phyloP scores from a whole-genome alignment of 2,888 invertebrate species.

The Eurytoma californica region DNA sequence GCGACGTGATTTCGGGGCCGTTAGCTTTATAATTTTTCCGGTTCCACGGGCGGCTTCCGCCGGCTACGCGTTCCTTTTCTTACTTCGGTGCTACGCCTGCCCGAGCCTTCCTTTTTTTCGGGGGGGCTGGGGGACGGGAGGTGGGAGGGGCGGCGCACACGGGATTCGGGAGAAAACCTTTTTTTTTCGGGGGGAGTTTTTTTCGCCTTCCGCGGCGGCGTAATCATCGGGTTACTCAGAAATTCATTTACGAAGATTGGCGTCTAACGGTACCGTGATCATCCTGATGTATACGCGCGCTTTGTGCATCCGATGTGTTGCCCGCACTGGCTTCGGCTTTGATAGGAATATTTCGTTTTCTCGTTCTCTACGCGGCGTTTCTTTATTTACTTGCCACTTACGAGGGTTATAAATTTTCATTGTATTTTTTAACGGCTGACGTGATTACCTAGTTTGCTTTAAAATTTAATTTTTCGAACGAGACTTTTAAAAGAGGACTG shows the following conservation, averaged over 20 bases:
- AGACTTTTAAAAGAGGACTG: too few relatives aligned
- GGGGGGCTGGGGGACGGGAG: too few relatives aligned
- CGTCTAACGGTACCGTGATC: constrained; percentile 28
- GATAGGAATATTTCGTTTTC: background rate
- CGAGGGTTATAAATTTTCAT: too few relatives aligned
- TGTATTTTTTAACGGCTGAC: too few relatives aligned
- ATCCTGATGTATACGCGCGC: constrained; percentile 19
- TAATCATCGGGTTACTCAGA: constrained; percentile 39
- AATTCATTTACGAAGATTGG: constrained; percentile 44
- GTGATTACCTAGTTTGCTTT: too few relatives aligned
- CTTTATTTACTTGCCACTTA: too few relatives aligned
- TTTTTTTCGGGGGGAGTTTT: background rate
- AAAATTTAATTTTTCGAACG: too few relatives aligned
- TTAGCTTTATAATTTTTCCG: constrained; percentile 26
- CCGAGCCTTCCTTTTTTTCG: too few relatives aligned
- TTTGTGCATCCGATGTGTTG: constrained; percentile 10
- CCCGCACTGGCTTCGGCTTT: background rate
- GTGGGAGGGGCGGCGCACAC: too few relatives aligned
- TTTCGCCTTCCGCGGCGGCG: constrained; percentile 10
- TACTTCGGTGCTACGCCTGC: background rate
- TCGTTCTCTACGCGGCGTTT: too few relatives aligned
- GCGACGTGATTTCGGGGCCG: background rate
- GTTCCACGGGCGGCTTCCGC: constrained; percentile 22
- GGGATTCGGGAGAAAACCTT: too few relatives aligned
- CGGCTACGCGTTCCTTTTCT: background rate